Base-by-base conservation (phyloP, 1,140 invertebrate species). In the Caerostris extrusa region DNA sequence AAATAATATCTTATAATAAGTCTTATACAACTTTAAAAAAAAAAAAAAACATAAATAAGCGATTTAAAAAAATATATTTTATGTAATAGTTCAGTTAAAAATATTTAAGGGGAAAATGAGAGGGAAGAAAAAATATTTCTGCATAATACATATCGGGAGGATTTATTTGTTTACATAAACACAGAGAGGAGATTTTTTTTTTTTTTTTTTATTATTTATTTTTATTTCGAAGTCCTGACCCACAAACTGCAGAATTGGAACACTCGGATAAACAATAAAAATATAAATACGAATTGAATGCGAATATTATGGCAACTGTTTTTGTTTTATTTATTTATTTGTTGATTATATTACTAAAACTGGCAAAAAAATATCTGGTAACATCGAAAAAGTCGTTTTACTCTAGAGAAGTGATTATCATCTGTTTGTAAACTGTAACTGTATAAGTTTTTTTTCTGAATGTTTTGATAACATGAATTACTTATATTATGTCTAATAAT, bases 111-210 rank as follows among this genome's bases (percentile, higher is more conserved):
- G 71, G 50, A 77, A 77, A 77, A 7, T 19, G 12, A 12, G 3
- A 77, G 69, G 50, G 69, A 12, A 53, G 71, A 77, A 77, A 77
- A 77, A 77, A 77, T 77, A 77, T 77, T 77, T 77, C 71, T 77
- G 71, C 71, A 77, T 77, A 77, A 77, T 77, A 50, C 71, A 77
- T 77, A 77, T 77, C 71, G 19, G 19, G 34, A 10, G 53, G 71
- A 77, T 77, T 77, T 77, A 77, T 77, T 77, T 77, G 71, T 77
- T 77, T 77, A 77, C 34, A 77, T 34, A 53, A 10, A 77, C 69
- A 34, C 34, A 10, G 8, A 12, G 69, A 10, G 34, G 10, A 34
- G 0, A 34, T 77, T 77, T 77, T 53, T 53, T 53, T 77, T 53
- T 77, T 4, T 77, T 77, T 77, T 53, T 53, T 53, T 77, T 53